Evolutionary conservation across 2,888 invertebrate genomes (phyloP), one percentile per base, ranked within the genome.

Genomic region (Perizoma flavofasciatum): DNA sequence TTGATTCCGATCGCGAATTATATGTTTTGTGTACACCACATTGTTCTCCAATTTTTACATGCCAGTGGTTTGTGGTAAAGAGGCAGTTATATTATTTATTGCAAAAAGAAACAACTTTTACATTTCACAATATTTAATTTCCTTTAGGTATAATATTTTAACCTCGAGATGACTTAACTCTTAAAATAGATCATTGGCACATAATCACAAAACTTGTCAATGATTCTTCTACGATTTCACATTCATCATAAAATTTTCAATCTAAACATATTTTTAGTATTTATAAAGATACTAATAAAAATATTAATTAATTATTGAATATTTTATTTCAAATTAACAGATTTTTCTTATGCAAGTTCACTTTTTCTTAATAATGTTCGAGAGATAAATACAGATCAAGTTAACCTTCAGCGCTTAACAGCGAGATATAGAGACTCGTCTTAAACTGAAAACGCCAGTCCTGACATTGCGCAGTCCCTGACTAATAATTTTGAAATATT

Each of bases 131-230:
- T 62, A 51, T 82, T 81, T 77, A 79, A 77, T 80, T 74, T 71
- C 56, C 65, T 63, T 72, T 70, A 62, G 63, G 69, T 74, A 73
- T 69, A 62, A 64, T 69, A 74, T 68, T 73, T 61, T 65, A 74
- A 70, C 66, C 70, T 63, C 65, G 50, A 65, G 70, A 59, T 61
- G 61, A 73, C 73, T 76, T 70, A 74, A 73, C 75, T 82, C 88
- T 88, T 74, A 87, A 89, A 41, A 89, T 92, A 89, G 44, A 90
- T 92, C 92, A 92, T 92, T 92, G 92, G 92, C 92, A 92, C 92
- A 83, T 87, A 92, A 92, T 92, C 92, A 92, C 92, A 91, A 86
- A 86, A 82, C 78, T 88, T 84, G 88, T 87, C 91, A 91, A 91
- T 91, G 91, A 91, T 91, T 78, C 68, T 69, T 62, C 68, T 74